Evolutionary conservation across 2,797 vertebrate species (phyloP).

Genomic region (Syndactyla subalaris): DNA sequence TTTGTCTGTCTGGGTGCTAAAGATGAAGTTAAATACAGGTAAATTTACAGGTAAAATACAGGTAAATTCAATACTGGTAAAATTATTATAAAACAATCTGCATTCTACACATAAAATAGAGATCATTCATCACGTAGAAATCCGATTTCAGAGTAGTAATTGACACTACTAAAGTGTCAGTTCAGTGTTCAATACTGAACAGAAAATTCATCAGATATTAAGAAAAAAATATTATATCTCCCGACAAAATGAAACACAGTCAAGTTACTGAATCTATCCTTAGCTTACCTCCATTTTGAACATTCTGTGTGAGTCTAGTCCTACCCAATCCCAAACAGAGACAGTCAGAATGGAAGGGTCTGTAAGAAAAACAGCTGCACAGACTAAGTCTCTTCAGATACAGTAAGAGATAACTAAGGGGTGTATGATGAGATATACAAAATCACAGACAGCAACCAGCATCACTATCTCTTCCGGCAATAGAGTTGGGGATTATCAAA

Average conservation of each 20-base stretch:
- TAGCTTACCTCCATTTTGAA: not conserved
- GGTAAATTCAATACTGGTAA: not conserved
- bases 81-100: not conserved
- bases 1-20: not conserved
- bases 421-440: not conserved
- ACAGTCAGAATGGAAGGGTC: not conserved
- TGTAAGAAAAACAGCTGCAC: not conserved
- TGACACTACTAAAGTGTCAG: not conserved
- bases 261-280: not conserved
- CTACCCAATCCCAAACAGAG: not conserved
- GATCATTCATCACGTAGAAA: not conserved
- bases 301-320: not conserved
- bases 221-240: not conserved
- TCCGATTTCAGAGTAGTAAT: not conserved
- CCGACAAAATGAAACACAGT: not conserved
- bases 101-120: not conserved
- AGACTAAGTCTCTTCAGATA: not conserved
- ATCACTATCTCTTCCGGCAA: not conserved
- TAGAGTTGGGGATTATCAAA: not conserved
- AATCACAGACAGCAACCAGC: not conserved
- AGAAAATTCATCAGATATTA: not conserved
- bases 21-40: not conserved
- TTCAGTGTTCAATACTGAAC: not conserved
- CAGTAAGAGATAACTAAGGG: not conserved
- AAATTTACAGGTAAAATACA: too few relatives aligned